A percentile compares a stretch with the other conserved stretches of the same genome.
Evolutionary conservation across 2,797 vertebrate species (phyloP).

Genomic region (Valencia hispanica): DNA sequence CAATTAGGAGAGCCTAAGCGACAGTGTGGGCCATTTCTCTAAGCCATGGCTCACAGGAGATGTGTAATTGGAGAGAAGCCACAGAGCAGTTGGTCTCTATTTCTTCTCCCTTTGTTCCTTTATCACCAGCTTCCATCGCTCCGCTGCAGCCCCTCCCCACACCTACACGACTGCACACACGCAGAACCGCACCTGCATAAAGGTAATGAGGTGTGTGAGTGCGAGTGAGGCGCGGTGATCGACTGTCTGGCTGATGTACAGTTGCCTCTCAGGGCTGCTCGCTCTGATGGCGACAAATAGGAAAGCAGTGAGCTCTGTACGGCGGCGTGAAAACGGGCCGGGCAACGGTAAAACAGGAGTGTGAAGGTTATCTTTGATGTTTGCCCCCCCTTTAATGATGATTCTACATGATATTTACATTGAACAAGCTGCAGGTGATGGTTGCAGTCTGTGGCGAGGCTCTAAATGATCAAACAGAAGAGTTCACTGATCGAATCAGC

Average conservation of each 20-base stretch:
- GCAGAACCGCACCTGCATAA: slow-evolving; percentile 25
- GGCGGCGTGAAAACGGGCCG: slow-evolving; percentile 11
- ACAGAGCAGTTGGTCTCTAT: slow-evolving; percentile 53
- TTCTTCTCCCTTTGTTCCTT: slow-evolving; percentile 36
- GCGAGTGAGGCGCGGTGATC: slow-evolving; percentile 49
- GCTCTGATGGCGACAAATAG: slow-evolving; percentile 46
- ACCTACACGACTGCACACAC: slow-evolving; percentile 15
- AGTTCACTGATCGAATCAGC: no score
- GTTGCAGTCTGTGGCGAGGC: background rate
- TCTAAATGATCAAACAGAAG: background rate
- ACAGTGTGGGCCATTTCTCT: slow-evolving; percentile 62
- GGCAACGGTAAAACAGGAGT: slow-evolving; percentile 11
- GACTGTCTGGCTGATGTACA: slow-evolving; percentile 49
- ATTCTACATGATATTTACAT: background rate
- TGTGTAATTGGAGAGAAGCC: slow-evolving; percentile 71
- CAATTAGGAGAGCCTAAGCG: slow-evolving; percentile 73
- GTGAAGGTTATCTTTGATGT: slow-evolving; percentile 13
- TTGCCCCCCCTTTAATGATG: slow-evolving; percentile 3
- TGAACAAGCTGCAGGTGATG: slow-evolving; percentile 2
- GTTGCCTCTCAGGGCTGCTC: slow-evolving; percentile 58
- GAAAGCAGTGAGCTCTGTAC: slow-evolving; percentile 32
- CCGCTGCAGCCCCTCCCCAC: slow-evolving; percentile 1
- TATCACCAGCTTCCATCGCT: slow-evolving; percentile 23
- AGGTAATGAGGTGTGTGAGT: slow-evolving; percentile 58
- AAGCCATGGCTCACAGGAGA: slow-evolving; percentile 62